These are phyloP conservation scores for Poecilia wingei DNA, from an alignment of 2,797 vertebrate genomes.

Conservation along the genomic window DNA sequence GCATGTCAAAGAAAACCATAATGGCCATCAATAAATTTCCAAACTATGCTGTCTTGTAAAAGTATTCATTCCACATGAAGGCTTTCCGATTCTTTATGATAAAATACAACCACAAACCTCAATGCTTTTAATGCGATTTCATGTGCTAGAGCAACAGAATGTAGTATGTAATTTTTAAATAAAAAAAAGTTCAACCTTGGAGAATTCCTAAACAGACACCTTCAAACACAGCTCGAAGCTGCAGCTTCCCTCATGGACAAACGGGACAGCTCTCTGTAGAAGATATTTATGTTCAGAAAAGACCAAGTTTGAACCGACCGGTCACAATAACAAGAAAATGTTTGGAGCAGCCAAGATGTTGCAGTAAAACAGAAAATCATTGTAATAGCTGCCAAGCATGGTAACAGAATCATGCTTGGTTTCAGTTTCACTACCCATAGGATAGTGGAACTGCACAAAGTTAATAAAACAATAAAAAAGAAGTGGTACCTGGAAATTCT, in stretches of 20 bases:
- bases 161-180: no score
- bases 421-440: neutral
- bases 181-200: neutral
- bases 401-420: neutral
- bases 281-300: neutral
- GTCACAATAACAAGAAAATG: neutral
- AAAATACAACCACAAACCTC: neutral
- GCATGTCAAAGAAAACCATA: neutral
- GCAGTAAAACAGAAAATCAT: neutral
- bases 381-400: neutral
- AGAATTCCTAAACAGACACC: neutral
- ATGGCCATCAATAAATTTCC: neutral
- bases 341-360: neutral
- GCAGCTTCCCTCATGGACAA: neutral
- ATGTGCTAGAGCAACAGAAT: neutral
- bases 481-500: neutral
- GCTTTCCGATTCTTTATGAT: neutral
- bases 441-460: neutral
- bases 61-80: no score
- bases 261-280: neutral
- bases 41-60: neutral
- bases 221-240: neutral
- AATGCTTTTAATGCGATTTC: neutral
- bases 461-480: neutral
- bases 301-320: neutral